Percentiles rank a stretch among this genome's conserved stretches.
Conservation (phyloP, 2,888 invertebrate species). For the Xestia sexstrigata region DNA sequence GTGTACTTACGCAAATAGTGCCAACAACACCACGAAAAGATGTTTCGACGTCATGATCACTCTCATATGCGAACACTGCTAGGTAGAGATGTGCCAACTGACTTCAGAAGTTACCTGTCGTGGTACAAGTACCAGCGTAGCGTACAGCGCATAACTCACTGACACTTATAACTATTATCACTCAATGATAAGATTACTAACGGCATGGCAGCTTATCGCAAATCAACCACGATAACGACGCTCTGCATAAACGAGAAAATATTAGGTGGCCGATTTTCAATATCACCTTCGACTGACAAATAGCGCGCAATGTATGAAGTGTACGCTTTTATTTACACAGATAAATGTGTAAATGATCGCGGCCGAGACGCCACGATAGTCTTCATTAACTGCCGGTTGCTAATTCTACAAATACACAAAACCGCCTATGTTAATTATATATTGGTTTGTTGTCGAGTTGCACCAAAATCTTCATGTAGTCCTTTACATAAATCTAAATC, state of each 20-base stretch:
- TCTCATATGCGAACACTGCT: constrained; percentile 73
- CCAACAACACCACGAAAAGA: constrained; percentile 78
- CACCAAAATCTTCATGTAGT: constrained; percentile 15
- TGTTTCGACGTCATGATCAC: constrained; percentile 82
- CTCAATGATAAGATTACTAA: constrained; percentile 88
- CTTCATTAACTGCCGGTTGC: constrained; percentile 68
- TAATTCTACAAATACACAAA: constrained; percentile 69
- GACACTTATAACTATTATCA: constrained; percentile 90
- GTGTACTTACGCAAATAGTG: constrained; percentile 82
- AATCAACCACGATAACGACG: constrained; percentile 87
- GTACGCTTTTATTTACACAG: constrained; percentile 60
- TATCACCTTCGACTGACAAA: constrained; percentile 69
- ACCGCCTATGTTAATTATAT: constrained; percentile 63
- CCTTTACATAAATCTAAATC: constrained; percentile 20
- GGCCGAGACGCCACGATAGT: constrained; percentile 58
- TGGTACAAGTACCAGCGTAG: constrained; percentile 83
- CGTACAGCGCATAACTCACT: constrained; percentile 87
- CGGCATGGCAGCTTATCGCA: constrained; percentile 88
- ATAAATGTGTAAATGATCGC: constrained; percentile 62
- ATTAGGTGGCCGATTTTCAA: constrained; percentile 78
- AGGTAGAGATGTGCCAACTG: constrained; percentile 72
- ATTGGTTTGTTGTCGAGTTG: constrained; percentile 43
- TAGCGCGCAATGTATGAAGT: constrained; percentile 48
- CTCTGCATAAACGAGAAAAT: constrained; percentile 82
- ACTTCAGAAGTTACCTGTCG: constrained; percentile 81